Base-by-base conservation (phyloP, 2,113 vertebrate species). In the Coturnix japonica region DNA sequence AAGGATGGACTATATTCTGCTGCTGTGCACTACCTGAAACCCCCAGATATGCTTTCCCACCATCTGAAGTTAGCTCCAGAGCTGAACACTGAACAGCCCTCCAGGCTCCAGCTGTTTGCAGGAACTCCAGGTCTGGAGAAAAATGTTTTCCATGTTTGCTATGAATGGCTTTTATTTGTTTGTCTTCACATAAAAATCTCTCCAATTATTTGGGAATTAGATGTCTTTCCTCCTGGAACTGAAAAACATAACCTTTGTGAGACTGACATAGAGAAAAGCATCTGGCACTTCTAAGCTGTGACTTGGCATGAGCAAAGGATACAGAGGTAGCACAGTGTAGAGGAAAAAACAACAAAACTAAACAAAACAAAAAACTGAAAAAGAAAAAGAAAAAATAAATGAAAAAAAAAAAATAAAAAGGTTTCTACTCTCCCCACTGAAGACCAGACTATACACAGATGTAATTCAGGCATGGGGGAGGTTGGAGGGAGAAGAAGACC, bases 141-240 rank as follows among this genome's bases (percentile, higher is more conserved):
- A 93, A 93, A 73, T 25, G 63, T 94, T 79, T 86, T 82, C 70
- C 17, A 6, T 26, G 41, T 72, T 91, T 85, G 60, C 74, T 66
- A 19, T 1, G 15, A 86, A 85, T 51, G 65, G 54, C 18, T 77
- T 88, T 79, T 86, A 77, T 90, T 96, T 95, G 67, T 95, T 95
- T 94, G 57, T 63, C 33, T 89, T 87, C 64, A 91, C 81, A 91
- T 92, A 87, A 25, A 85, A 75, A 96, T 89, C 91, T 96, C 60
- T 53, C 64, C 56, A 56, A 70, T 85, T 94, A 75, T 93, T 94
- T 89, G 57, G 57, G 64, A 94, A 92, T 77, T 7, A 78, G 46
- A 80, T 56, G 85, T 89, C 90, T 95, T 85, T 84, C 71, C 84
- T 56, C n/a, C 89, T 78, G 72, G 79, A 95, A 82, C 73, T 47